Evolutionary conservation across 2,888 invertebrate species (phyloP).

Genomic region (Drosophila cognata): DNA sequence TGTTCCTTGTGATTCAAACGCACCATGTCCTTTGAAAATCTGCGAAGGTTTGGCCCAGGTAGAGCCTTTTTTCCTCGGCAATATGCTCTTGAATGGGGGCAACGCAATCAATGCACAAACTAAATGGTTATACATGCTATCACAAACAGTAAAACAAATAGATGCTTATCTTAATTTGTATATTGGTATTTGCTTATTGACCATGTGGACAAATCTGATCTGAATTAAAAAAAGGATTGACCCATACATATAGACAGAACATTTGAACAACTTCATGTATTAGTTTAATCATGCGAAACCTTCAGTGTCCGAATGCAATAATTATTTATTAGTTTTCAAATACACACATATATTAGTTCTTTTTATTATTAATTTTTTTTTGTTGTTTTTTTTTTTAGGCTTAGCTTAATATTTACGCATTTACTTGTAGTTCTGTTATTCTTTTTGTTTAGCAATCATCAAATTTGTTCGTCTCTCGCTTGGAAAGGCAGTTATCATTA

Average conservation of each 20-base stretch:
- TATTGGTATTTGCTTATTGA: neutral
- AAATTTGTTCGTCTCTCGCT: slow-evolving; percentile 37
- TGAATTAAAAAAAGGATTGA: neutral
- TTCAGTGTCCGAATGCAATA: slow-evolving; percentile 31
- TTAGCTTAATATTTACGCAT: slow-evolving; percentile 62
- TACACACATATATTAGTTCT: slow-evolving; percentile 41
- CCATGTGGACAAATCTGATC: neutral
- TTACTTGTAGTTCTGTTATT: slow-evolving; percentile 53
- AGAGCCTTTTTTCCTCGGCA: neutral
- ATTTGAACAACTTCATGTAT: slow-evolving; percentile 7
- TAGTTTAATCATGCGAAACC: slow-evolving; percentile 23
- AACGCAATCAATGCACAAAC: neutral
- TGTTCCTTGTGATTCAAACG: neutral
- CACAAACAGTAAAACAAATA: neutral
- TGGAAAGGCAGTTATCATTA: slow-evolving; percentile 40
- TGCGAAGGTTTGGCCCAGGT: neutral
- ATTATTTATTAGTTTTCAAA: slow-evolving; percentile 46
- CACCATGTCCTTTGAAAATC: neutral
- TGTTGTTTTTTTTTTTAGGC: slow-evolving; percentile 37
- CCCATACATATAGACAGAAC: neutral
- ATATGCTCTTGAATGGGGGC: neutral
- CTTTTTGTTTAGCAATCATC: slow-evolving; percentile 50
- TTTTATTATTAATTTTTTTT: slow-evolving; percentile 18
- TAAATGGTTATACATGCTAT: neutral
- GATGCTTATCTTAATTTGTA: neutral